A percentile compares a stretch with the other conserved stretches of the same genome.
Conservation (phyloP, 1,140 invertebrate genomes). For the Littorina saxatilis region DNA sequence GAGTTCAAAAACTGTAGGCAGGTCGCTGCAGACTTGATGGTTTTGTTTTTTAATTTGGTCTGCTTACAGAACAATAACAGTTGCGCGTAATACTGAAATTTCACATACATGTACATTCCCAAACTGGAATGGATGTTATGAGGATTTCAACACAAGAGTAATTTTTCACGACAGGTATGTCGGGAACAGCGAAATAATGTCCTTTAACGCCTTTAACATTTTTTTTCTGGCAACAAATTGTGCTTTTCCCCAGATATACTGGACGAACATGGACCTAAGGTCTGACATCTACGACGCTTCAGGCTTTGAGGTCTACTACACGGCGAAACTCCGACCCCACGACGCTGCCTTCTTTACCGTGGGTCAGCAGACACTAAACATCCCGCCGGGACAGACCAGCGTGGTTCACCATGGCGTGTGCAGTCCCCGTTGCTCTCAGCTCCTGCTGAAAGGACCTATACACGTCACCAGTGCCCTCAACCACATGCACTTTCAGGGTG, state of each 20-base stretch:
- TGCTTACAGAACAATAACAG: no score
- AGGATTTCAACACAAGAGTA: no score
- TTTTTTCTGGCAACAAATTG: no score
- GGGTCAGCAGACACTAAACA: background rate
- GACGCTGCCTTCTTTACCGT: background rate
- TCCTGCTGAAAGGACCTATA: background rate
- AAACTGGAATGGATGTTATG: no score
- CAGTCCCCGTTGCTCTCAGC: background rate
- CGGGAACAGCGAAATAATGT: no score
- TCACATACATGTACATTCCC: no score
- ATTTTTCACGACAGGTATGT: no score
- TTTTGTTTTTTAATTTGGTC: no score
- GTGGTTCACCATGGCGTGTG: background rate
- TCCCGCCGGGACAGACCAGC: background rate
- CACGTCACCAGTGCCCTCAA: background rate
- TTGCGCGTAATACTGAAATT: no score
- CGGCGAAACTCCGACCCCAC: background rate
- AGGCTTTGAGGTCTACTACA: background rate
- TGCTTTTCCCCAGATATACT: constrained; percentile 43
- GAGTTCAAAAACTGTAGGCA: no score
- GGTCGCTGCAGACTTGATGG: no score
- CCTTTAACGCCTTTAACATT: no score
- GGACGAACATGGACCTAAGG: background rate
- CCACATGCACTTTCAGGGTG: constrained; percentile 9
- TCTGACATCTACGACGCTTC: background rate